phyloP scores from a whole-genome alignment of 2,888 invertebrate genomes.

The Pristionchus arcanus region DNA sequence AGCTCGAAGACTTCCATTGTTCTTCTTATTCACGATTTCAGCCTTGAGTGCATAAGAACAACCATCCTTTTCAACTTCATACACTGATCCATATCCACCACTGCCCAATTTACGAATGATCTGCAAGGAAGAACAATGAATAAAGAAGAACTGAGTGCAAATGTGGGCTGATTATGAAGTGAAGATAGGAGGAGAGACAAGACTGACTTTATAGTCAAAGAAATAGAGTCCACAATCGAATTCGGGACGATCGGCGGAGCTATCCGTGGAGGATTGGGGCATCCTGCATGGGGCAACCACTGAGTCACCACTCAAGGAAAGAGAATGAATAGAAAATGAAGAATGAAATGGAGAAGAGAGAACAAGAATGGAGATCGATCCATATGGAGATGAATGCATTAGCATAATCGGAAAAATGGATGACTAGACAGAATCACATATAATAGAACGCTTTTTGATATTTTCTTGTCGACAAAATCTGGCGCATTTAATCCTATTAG shows the following conservation, averaged over 20 bases:
- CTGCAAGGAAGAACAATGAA: constrained; percentile 18
- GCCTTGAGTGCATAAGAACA: constrained; percentile 67
- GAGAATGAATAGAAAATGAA: neutral
- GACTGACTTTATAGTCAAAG: constrained; percentile 32
- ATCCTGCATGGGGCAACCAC: neutral
- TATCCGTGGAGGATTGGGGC: constrained; percentile 25
- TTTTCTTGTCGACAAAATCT: too few relatives aligned
- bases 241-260: constrained; percentile 36
- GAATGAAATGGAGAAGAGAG: neutral
- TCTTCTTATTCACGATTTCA: constrained; percentile 62
- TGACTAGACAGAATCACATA: too few relatives aligned
- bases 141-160: neutral
- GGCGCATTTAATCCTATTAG: too few relatives aligned
- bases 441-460: too few relatives aligned
- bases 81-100: constrained; percentile 73
- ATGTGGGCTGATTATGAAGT: neutral
- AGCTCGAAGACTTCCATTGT: constrained; percentile 60
- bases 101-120: constrained; percentile 67
- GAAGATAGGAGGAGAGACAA: neutral
- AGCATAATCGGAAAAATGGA: neutral
- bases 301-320: constrained; percentile 11
- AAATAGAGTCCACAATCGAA: constrained; percentile 46
- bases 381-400: neutral
- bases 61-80: constrained; percentile 62
- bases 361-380: neutral